Evolutionary conservation across 2,888 invertebrate genomes (phyloP), one percentile per base, ranked within the genome.

Genomic region (Venusia cambrica): DNA sequence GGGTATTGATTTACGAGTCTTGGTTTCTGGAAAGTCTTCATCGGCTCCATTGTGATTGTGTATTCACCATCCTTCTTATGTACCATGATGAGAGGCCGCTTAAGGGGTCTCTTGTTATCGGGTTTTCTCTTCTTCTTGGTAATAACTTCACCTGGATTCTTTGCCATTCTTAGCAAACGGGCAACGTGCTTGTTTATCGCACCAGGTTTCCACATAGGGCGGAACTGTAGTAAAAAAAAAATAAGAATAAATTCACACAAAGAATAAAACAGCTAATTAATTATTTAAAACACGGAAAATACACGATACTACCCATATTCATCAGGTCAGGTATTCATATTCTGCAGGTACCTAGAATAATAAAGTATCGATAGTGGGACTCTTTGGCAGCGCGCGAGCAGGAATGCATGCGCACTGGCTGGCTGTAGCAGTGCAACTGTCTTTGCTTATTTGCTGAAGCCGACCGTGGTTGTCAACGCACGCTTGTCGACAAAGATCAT

Each of bases 1-100:
- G 87, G 87, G 30, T 69, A 57, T 45, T 87, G 81, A 40, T 79
- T 80, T 2, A 73, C 38, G 21, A 70, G 53, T 54, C 87, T 68
- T 4, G 63, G 72, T 45, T 70, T 81, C 3, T 50, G 2, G 41
- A 68, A 81, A 3, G 57, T 39, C 57, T 73, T 87, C 78, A 87
- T 79, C 1, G 80, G 81, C 59, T 87, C 87, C 78, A 88, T 75
- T 5, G 79, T 81, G 5, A 88, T 71, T 2, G 69, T 71, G 34
- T 65, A 85, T 60, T 85, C 80, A 2, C 87, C 87, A 27, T 83
- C 73, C 40, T 70, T 78, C 52, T 87, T 85, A 3, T 75, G 71
- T 7, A 87, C 75, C 8, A 71, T 54, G 5, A 87, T 57, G 26
- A 85, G 57, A 14, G 87, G 85, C 4, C 81, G 63, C 47, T 78